Evolutionary conservation across 1,140 invertebrate species (phyloP).

Genomic region (Ips typographus): DNA sequence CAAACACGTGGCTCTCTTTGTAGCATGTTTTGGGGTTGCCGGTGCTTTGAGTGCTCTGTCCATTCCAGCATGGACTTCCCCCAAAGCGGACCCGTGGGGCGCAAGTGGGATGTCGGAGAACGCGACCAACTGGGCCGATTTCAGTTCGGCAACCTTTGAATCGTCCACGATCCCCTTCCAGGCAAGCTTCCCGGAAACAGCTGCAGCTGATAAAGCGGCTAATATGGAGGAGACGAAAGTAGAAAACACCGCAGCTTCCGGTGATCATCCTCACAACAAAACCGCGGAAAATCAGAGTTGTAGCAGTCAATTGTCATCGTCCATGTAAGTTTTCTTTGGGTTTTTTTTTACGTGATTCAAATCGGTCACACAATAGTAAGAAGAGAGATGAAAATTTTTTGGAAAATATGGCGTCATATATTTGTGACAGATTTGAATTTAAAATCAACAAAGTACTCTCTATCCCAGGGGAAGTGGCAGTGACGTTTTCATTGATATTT

Average conservation of each 20-base stretch:
- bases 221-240: not conserved
- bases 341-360: not conserved
- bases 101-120: slow-evolving; percentile 11
- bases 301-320: slow-evolving; percentile 1
- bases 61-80: slow-evolving; percentile 43
- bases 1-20: no score
- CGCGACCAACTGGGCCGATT: slow-evolving; percentile 46
- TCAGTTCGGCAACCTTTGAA: slow-evolving; percentile 42
- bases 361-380: no score
- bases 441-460: no score
- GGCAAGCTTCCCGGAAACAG: not conserved
- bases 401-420: no score
- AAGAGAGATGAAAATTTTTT: no score
- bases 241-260: slow-evolving; percentile 1
- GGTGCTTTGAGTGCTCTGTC: no score
- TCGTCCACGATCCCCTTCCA: not conserved
- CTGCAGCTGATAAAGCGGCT: no score
- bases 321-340: slow-evolving; percentile 10
- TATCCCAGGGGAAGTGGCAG: no score
- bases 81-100: slow-evolving; percentile 45
- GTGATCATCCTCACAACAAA: slow-evolving; percentile 9
- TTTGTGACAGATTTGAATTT: no score
- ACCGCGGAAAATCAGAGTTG: not conserved
- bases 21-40: no score
- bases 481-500: no score